Conservation (phyloP, 2,113 vertebrate genomes). For the Athene cunicularia region DNA sequence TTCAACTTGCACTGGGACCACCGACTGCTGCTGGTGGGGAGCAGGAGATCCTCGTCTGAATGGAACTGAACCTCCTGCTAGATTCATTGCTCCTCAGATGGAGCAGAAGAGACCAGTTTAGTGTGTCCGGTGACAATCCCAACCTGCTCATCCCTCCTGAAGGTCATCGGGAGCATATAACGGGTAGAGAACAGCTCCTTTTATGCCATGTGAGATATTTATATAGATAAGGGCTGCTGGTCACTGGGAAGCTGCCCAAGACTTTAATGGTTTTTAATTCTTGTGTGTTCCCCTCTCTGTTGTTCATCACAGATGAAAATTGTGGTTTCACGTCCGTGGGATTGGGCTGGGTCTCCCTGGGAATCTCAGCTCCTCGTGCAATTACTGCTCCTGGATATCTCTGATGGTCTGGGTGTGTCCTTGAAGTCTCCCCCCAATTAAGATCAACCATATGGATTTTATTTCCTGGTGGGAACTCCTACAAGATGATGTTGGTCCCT, state of each 20-base stretch:
- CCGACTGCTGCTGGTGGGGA: not conserved
- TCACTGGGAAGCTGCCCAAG: constrained; percentile 45
- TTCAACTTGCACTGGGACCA: not conserved
- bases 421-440: not conserved
- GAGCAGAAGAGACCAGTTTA: not conserved
- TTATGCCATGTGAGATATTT: constrained; percentile 17
- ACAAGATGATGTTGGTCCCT: not conserved
- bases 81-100: not conserved
- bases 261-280: constrained; percentile 57
- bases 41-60: not conserved
- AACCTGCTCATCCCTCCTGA: not conserved
- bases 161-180: not conserved
- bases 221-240: constrained; percentile 5
- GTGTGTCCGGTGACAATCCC: not conserved
- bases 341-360: not conserved
- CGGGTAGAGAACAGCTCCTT: not conserved
- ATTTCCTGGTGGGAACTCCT: not conserved
- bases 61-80: not conserved
- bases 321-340: not conserved
- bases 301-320: constrained; percentile 61
- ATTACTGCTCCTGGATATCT: not conserved
- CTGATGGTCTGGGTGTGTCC: not conserved
- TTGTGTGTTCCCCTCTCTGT: constrained; percentile 33
- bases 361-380: not conserved
- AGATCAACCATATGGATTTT: not conserved